These are phyloP conservation scores for Sus cebifrons DNA, from an alignment of 2,797 vertebrate genomes.

Conservation along the genomic window DNA sequence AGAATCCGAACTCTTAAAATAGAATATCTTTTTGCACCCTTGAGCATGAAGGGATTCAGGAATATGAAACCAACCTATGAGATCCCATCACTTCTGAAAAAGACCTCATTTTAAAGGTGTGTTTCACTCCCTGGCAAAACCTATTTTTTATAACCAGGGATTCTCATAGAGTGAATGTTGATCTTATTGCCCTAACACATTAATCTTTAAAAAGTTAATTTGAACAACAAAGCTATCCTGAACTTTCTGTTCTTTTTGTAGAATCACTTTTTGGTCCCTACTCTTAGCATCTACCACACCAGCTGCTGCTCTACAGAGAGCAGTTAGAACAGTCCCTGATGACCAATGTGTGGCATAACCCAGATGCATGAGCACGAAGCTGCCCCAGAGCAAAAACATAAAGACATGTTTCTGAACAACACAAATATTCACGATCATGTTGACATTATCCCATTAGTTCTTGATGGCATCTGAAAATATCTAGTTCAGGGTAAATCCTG, in stretches of 20 bases:
- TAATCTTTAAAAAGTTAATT: background rate
- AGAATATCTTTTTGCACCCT: background rate
- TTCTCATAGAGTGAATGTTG: background rate
- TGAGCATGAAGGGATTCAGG: background rate
- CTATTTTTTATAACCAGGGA: background rate
- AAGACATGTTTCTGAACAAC: constrained; percentile 34
- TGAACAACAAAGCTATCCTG: background rate
- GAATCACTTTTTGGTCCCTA: background rate
- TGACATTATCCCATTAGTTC: background rate
- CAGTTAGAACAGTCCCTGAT: background rate
- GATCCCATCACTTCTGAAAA: constrained; percentile 32
- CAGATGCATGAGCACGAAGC: background rate
- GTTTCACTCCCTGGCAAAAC: constrained; percentile 1
- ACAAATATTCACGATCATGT: constrained; percentile 33
- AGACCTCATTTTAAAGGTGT: background rate
- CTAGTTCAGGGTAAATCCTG: background rate
- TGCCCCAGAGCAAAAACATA: background rate
- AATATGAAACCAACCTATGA: constrained; percentile 6
- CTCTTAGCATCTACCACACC: background rate
- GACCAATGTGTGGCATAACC: background rate
- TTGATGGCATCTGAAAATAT: background rate
- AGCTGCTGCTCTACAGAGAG: background rate
- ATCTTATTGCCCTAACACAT: constrained; percentile 32
- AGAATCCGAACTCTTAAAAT: constrained; percentile 38
- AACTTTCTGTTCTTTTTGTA: background rate